phyloP scores from a whole-genome alignment of 2,113 vertebrate species.

The Pseudolaguvia tuberculata region DNA sequence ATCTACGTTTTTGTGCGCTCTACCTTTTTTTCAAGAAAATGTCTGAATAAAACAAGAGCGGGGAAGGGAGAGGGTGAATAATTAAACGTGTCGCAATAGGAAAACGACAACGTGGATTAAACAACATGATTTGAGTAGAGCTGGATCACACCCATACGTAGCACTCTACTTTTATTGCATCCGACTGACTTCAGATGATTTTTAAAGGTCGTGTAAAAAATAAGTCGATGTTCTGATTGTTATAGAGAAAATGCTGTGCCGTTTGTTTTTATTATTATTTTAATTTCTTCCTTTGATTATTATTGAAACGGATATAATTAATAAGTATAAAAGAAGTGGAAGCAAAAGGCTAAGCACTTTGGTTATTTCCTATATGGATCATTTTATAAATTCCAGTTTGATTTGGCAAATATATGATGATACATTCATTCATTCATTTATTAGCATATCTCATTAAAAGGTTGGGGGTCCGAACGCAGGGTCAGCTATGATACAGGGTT shows the following conservation, averaged over 20 bases:
- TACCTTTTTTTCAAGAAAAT: constrained; percentile 33
- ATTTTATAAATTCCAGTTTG: too few relatives aligned
- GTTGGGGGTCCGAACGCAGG: too few relatives aligned
- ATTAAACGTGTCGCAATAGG: constrained; percentile 38
- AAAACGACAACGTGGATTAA: constrained; percentile 31
- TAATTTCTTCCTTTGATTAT: constrained; percentile 68
- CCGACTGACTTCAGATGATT: constrained; percentile 61
- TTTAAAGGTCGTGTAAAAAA: constrained; percentile 62
- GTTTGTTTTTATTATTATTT: constrained; percentile 64
- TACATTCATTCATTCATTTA: too few relatives aligned
- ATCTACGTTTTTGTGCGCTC: constrained; percentile 36
- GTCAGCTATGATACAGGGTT: too few relatives aligned
- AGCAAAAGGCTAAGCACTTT: constrained; percentile 1
- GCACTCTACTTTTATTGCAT: constrained; percentile 74
- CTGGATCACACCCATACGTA: constrained; percentile 54
- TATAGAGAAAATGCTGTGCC: too few relatives aligned
- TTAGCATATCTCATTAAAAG: too few relatives aligned
- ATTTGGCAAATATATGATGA: too few relatives aligned
- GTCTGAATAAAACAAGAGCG: constrained; percentile 38
- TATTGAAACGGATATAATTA: constrained; percentile 36
- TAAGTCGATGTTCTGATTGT: too few relatives aligned
- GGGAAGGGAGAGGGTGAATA: constrained; percentile 7
- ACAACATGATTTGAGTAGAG: constrained; percentile 53
- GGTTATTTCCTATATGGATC: constrained; percentile 28
- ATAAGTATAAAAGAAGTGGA: not conserved